Evolutionary conservation across 2,888 invertebrate genomes (phyloP).

Genomic region (Merodon equestris): DNA sequence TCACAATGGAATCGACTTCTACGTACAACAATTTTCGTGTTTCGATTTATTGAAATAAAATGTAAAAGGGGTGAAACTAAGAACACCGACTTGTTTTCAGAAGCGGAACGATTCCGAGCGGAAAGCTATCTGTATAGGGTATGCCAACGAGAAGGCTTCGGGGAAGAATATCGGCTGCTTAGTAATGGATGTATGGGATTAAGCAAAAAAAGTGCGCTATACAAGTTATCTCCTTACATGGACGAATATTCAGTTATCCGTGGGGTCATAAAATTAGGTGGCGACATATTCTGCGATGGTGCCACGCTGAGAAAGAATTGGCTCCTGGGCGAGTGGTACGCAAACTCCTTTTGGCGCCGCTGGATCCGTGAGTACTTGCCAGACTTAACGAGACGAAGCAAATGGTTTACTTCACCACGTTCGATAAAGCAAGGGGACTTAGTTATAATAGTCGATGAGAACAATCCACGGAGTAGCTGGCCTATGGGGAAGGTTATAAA

Average conservation of each 20-base stretch:
- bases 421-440: conserved; percentile 1
- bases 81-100: not conserved
- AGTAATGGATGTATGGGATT: not conserved
- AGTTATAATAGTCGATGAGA: not conserved
- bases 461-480: conserved; percentile 17
- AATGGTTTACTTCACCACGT: not conserved
- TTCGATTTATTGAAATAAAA: conserved; percentile 3
- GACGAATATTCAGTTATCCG: not conserved
- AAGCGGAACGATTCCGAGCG: not conserved
- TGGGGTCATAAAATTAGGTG: not conserved
- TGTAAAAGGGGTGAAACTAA: not conserved
- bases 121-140: conserved; percentile 1
- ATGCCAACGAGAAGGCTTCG: not conserved
- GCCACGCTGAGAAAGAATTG: not conserved
- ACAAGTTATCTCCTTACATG: not conserved
- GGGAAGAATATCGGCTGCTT: not conserved
- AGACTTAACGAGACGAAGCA: not conserved
- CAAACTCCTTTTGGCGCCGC: not conserved
- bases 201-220: conserved; percentile 29
- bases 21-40: not conserved
- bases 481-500: conserved; percentile 33
- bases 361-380: not conserved
- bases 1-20: conserved; percentile 5
- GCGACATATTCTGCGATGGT: not conserved
- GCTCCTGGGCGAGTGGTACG: not conserved